Percentiles rank a stretch among this genome's conserved stretches.
Evolutionary conservation across 2,113 vertebrate species (phyloP).

Genomic region (Sterrhoptilus dennistouni): DNA sequence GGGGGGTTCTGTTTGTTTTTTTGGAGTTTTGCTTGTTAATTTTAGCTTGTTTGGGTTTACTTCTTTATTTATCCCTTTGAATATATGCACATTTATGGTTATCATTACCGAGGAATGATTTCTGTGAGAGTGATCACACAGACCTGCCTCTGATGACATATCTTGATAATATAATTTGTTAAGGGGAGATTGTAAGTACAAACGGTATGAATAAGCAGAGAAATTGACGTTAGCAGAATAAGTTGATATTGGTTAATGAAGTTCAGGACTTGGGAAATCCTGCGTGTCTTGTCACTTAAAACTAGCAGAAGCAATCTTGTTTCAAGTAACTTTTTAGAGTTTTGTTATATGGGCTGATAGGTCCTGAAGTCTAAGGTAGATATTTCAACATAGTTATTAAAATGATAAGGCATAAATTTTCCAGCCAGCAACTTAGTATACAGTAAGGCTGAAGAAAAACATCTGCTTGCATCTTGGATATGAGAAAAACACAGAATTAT

Average conservation of each 20-base stretch:
- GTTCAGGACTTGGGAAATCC: not conserved
- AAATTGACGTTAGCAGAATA: accelerated
- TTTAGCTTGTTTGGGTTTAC: not conserved
- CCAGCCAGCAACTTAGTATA: not conserved
- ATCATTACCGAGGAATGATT: not conserved
- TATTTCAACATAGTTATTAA: not conserved
- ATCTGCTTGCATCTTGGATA: not conserved
- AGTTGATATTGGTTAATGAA: not conserved
- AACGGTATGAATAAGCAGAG: not conserved
- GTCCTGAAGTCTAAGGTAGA: not conserved
- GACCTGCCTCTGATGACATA: not conserved
- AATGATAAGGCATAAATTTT: not conserved
- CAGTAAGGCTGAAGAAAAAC: not conserved
- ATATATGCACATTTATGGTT: not conserved
- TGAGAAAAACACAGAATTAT: not conserved
- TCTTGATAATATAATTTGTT: not conserved
- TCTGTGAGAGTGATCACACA: not conserved
- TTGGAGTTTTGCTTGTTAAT: not conserved
- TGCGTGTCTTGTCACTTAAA: not conserved
- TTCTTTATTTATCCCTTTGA: not conserved
- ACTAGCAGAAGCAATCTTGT: not conserved
- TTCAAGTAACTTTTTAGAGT: not conserved
- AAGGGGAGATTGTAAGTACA: not conserved
- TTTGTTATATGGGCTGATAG: not conserved
- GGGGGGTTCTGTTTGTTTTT: accelerated